Conservation (phyloP, 2,113 vertebrate genomes). For the Elephantulus edwardii region DNA sequence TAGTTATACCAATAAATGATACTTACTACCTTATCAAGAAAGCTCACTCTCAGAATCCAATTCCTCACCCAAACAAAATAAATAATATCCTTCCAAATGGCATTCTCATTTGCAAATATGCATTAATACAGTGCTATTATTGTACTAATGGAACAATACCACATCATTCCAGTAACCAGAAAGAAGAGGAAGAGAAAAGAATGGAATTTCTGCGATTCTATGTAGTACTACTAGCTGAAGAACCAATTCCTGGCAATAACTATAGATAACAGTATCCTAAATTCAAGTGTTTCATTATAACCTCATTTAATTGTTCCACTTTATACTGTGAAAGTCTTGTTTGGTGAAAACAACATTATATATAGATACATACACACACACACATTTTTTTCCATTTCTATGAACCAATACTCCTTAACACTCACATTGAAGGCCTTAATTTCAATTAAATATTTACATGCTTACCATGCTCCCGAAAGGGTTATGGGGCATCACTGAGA, state of each 20-base stretch:
- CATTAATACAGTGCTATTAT: neutral
- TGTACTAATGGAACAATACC: neutral
- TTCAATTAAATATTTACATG: neutral
- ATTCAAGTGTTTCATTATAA: neutral
- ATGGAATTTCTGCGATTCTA: neutral
- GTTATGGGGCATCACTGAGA: neutral
- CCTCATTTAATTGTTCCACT: neutral
- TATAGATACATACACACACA: too few relatives aligned
- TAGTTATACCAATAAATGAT: slow-evolving; percentile 22
- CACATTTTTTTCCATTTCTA: neutral
- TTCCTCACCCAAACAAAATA: slow-evolving; percentile 13
- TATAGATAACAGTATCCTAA: neutral
- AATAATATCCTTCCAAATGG: slow-evolving; percentile 11
- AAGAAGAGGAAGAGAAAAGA: accelerated
- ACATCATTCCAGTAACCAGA: neutral
- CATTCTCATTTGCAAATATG: neutral
- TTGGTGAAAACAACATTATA: neutral
- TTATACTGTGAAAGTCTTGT: neutral
- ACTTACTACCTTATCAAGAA: slow-evolving; percentile 5
- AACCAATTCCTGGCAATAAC: neutral
- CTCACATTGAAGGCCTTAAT: slow-evolving; percentile 8
- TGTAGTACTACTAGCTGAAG: neutral
- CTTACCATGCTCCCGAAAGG: neutral
- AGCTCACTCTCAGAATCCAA: neutral
- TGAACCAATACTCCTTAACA: neutral